These are phyloP conservation scores for Perca schrenkii DNA, from an alignment of 2,113 vertebrate genomes.

Conservation along the genomic window DNA sequence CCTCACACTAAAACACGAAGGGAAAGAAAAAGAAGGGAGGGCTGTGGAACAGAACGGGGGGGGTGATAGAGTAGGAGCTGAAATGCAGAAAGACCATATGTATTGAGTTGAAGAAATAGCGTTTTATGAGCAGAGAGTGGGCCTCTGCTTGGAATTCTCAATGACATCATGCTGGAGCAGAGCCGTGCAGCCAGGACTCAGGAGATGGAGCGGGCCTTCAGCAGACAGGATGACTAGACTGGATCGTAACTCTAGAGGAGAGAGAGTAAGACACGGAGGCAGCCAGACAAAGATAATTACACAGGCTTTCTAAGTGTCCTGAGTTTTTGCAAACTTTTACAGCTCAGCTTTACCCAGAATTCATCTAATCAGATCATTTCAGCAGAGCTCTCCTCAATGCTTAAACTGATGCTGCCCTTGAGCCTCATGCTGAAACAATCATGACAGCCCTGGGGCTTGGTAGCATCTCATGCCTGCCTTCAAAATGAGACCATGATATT, in stretches of 20 bases:
- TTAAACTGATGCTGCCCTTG: constrained; percentile 27
- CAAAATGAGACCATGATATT: constrained; percentile 50
- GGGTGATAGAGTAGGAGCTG: constrained; percentile 47
- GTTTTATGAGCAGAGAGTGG: constrained; percentile 81
- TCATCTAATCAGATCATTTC: constrained; percentile 37
- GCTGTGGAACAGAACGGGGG: constrained; percentile 5
- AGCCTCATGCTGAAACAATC: constrained; percentile 50
- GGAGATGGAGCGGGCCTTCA: constrained; percentile 60
- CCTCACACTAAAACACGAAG: constrained; percentile 27
- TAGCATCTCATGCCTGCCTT: constrained; percentile 17
- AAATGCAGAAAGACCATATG: constrained; percentile 75
- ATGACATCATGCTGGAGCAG: constrained; percentile 80
- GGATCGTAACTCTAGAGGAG: constrained; percentile 51
- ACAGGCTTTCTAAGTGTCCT: constrained; percentile 19
- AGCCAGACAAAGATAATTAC: constrained; percentile 39
- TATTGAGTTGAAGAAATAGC: constrained; percentile 74
- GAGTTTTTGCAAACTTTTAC: constrained; percentile 42
- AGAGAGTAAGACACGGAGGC: constrained; percentile 23
- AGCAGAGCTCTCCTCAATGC: constrained; percentile 12
- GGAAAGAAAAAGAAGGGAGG: constrained; percentile 28
- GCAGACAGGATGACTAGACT: constrained; percentile 54
- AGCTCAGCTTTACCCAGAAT: constrained; percentile 40
- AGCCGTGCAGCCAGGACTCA: constrained; percentile 35
- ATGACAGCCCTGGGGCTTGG: constrained; percentile 18
- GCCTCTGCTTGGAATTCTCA: constrained; percentile 83